Conservation (phyloP, 2,113 vertebrate species). For the Diadophis punctatus region DNA sequence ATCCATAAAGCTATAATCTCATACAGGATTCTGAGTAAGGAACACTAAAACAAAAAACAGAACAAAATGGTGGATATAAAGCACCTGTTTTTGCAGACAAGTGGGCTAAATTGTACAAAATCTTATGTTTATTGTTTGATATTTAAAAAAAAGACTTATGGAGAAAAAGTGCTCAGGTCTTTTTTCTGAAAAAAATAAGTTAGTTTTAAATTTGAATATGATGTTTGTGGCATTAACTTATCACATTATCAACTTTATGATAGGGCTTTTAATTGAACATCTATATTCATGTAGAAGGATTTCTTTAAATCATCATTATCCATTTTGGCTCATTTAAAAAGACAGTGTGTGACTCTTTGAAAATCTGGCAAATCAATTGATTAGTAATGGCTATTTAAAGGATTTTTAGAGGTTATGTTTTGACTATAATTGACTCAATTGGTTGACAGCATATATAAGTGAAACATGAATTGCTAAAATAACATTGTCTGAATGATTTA, state of each 20-base stretch:
- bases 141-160: neutral
- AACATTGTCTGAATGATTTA: neutral
- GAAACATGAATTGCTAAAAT: neutral
- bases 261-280: neutral
- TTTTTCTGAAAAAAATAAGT: neutral
- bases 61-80: neutral
- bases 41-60: neutral
- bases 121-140: neutral
- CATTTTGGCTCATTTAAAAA: neutral
- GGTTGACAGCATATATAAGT: neutral
- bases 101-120: neutral
- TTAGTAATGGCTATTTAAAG: neutral
- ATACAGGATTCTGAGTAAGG: neutral
- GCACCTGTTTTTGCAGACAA: neutral
- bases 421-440: neutral
- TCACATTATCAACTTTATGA: neutral
- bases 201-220: neutral
- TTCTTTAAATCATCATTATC: neutral
- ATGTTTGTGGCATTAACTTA: neutral
- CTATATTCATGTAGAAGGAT: neutral
- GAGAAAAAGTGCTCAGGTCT: neutral
- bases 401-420: neutral
- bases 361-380: neutral
- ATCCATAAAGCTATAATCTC: neutral
- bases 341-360: neutral